Conservation (phyloP, 2,888 invertebrate species). For the Lordiphosa fenestrarum region DNA sequence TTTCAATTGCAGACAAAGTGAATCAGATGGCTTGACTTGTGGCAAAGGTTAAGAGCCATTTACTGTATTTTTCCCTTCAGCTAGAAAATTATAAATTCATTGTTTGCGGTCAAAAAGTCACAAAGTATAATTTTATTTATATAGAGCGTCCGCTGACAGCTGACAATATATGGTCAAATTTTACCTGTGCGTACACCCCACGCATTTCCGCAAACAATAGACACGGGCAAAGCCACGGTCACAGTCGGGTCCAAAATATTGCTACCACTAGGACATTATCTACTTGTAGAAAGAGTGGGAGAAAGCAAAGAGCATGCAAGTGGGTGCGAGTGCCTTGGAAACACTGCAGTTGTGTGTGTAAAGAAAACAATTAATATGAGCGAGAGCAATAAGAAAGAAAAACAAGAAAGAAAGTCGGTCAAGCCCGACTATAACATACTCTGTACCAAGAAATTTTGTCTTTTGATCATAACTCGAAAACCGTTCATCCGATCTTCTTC, state of each 20-base stretch:
- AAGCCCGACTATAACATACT: too few species aligned
- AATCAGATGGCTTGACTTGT: conserved; percentile 11
- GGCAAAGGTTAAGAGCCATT: conserved; percentile 3
- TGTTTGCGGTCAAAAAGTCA: conserved; percentile 18
- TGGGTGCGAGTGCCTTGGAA: too few species aligned
- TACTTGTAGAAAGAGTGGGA: background rate
- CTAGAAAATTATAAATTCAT: conserved; percentile 34
- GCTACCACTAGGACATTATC: background rate
- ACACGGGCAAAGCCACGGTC: conserved; percentile 7
- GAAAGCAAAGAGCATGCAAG: background rate
- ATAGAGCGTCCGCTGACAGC: conserved; percentile 15
- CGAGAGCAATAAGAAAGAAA: too few species aligned
- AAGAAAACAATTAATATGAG: too few species aligned
- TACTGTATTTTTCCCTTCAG: conserved; percentile 3
- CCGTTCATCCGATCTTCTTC: too few species aligned
- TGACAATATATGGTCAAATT: conserved; percentile 5
- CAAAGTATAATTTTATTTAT: conserved; percentile 17
- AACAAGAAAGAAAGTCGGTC: too few species aligned
- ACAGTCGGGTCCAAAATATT: conserved; percentile 1
- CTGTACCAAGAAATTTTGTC: too few species aligned
- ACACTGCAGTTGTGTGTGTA: too few species aligned
- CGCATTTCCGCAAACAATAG: conserved; percentile 17
- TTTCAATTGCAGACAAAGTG: conserved; percentile 27
- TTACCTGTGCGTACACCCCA: conserved; percentile 12
- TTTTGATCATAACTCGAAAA: too few species aligned